These are phyloP conservation scores for Drosophila parvula DNA, from an alignment of 1,140 invertebrate genomes.

Conservation along the genomic window DNA sequence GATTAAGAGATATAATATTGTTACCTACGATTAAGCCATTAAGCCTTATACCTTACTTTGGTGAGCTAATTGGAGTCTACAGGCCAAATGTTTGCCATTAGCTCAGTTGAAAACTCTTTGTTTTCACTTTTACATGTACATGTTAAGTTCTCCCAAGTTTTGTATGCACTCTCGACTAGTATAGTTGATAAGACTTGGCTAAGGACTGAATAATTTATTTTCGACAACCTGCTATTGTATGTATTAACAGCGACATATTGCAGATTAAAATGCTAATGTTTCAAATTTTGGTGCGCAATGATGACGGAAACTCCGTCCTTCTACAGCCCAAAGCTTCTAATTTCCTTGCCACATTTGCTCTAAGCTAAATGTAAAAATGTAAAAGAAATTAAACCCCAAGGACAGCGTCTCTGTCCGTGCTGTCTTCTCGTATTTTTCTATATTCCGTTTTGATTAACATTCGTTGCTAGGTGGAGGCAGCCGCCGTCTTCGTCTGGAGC, in stretches of 20 bases:
- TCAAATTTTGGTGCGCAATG: background rate
- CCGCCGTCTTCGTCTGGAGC: conserved; percentile 41
- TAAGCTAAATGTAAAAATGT: conserved; percentile 65
- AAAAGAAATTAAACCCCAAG: conserved; percentile 81
- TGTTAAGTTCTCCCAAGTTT: background rate
- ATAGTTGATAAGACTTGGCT: background rate
- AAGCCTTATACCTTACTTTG: background rate
- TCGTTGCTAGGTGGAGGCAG: conserved; percentile 41
- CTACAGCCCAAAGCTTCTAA: background rate
- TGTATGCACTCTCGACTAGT: background rate
- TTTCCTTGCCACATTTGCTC: conserved; percentile 24
- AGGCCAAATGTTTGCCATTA: background rate
- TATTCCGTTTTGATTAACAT: conserved; percentile 77
- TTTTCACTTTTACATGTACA: background rate
- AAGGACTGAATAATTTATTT: background rate
- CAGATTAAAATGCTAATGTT: background rate
- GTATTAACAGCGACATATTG: background rate
- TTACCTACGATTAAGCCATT: too few relatives aligned
- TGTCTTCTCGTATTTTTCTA: conserved; percentile 62
- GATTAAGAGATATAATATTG: background rate
- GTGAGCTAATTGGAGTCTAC: background rate
- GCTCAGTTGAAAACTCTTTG: background rate
- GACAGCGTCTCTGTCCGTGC: conserved; percentile 55
- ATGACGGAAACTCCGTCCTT: background rate
- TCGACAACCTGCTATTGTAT: background rate